Base-by-base conservation (phyloP, 92 coral and sea anemone genomes). In the Bergia sp. region DNA sequence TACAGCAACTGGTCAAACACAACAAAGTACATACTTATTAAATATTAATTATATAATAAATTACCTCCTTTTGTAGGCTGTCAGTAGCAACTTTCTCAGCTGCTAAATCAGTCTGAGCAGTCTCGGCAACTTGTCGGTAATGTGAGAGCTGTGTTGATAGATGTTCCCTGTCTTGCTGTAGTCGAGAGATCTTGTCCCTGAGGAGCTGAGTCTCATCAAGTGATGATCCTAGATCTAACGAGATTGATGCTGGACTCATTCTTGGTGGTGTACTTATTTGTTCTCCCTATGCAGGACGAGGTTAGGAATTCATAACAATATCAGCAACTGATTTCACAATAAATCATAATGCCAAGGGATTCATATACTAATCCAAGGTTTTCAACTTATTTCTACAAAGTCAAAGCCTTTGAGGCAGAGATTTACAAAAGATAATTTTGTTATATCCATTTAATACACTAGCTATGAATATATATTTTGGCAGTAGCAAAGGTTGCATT, bases 81-180 rank as follows among this genome's bases (percentile, higher is more conserved):
- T 91, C 90, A 47, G 96, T 91, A 40, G 89, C 93, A 10, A 97
- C 98, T 87, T 97, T 97, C 80, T 97, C 99, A 37, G 97, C 99
- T 67, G 99, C 99, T 7, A 97, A 89, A 88, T 97, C 99, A 88
- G 96, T 97, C 85, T 93, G 93, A 0, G 96, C 96, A 71, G 94
- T 89, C 49, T 97, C 99, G 16, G 97, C 90, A 83, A 90, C 73
- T 86, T 93, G 93, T 85, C 99, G 86, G 90, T 97, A 97, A 85
- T 97, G 98, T 11, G 93, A 89, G 50, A 96, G 79, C 97, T 97
- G 99, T 88, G 98, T 75, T 43, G 93, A 86, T 5, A 97, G 76
- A 11, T 94, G 97, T 44, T 97, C 99, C 85, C 96, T 94, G 78
- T 97, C 99, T 86, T 97, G 99, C 80, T 96, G 96, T 65, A 97